These are phyloP conservation scores for Zoanthus solanderi DNA, from an alignment of 92 coral and sea anemone species.

Conservation along the genomic window DNA sequence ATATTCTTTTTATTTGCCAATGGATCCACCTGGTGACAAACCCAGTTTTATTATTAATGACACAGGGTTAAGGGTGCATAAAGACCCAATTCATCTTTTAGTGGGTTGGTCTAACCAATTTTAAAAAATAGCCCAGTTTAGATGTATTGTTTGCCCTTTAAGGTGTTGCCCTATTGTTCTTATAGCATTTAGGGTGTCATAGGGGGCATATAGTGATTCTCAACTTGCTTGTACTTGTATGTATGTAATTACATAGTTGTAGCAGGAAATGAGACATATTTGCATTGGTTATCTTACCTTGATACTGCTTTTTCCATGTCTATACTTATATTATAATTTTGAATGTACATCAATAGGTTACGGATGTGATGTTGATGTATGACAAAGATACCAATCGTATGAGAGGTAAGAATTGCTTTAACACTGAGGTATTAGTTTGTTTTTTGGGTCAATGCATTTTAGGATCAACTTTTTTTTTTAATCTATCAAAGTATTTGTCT, in stretches of 20 bases:
- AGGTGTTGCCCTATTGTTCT: slow-evolving; percentile 36
- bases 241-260: background rate
- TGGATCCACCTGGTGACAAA: too few relatives aligned
- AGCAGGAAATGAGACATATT: slow-evolving; percentile 27
- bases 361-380: slow-evolving; percentile 69
- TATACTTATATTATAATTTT: background rate
- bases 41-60: too few relatives aligned
- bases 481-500: too few relatives aligned
- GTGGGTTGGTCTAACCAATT: too few relatives aligned
- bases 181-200: slow-evolving; percentile 67
- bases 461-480: background rate
- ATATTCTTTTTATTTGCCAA: too few relatives aligned
- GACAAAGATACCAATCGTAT: slow-evolving; percentile 69
- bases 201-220: slow-evolving; percentile 65
- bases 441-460: background rate
- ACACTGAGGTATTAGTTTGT: background rate
- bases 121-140: too few relatives aligned
- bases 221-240: slow-evolving; percentile 7
- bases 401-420: slow-evolving; percentile 66
- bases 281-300: background rate
- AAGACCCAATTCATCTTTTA: too few relatives aligned
- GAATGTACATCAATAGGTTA: slow-evolving; percentile 48
- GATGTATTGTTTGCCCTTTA: too few relatives aligned
- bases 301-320: background rate
- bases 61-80: too few relatives aligned